Percentiles rank a stretch among this genome's conserved stretches.
Evolutionary conservation across 2,113 vertebrate species (phyloP).

Genomic region (Nasalis larvatus): DNA sequence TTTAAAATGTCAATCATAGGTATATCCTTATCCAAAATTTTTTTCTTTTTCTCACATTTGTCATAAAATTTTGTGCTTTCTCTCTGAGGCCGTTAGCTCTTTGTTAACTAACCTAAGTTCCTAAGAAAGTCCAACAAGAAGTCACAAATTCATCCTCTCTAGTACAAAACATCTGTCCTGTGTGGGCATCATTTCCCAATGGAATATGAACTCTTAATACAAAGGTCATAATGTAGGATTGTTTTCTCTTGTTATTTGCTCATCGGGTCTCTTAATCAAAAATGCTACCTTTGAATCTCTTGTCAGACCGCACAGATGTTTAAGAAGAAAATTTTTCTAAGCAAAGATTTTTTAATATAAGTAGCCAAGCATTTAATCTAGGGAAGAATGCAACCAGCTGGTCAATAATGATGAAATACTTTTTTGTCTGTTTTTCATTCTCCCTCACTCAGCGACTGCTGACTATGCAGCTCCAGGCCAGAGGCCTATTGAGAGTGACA

Average conservation of each 20-base stretch:
- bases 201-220: neutral
- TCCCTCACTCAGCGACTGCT: neutral
- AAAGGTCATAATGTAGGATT: neutral
- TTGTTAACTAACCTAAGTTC: slow-evolving; percentile 18
- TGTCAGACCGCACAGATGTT: neutral
- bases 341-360: neutral
- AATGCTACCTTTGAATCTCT: slow-evolving; percentile 9
- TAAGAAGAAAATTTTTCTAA: slow-evolving; percentile 11
- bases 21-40: neutral
- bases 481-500: neutral
- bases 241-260: neutral
- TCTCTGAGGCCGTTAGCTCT: neutral
- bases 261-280: neutral
- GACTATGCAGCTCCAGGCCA: neutral
- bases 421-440: neutral
- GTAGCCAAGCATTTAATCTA: neutral
- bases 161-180: neutral
- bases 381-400: neutral
- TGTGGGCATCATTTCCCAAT: neutral
- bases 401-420: neutral
- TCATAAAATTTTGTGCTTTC: neutral
- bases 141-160: neutral
- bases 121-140: neutral
- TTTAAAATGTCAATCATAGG: neutral
- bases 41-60: neutral